These are phyloP conservation scores for Rallus crepitans DNA, from an alignment of 2,797 vertebrate species.

Conservation along the genomic window DNA sequence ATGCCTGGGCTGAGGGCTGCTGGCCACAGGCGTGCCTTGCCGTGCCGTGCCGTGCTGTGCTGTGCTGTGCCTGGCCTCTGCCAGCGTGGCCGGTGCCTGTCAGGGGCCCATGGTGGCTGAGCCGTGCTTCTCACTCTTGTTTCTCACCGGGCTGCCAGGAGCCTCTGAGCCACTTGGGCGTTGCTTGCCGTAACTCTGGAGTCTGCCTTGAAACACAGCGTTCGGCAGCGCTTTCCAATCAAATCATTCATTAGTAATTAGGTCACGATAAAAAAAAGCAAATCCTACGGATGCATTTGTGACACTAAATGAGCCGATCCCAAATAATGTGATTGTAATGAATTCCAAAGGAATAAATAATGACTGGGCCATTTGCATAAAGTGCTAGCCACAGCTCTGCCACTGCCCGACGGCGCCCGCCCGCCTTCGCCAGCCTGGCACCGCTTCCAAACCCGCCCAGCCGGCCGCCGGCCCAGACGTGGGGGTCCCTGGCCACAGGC, in stretches of 20 bases:
- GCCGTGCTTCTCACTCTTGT: fast-evolving
- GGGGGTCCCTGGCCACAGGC: neutral
- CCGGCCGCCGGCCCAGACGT: neutral
- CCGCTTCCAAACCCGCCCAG: neutral
- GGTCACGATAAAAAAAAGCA: slow-evolving; percentile 11
- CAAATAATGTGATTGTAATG: slow-evolving; percentile 33
- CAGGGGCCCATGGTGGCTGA: fast-evolving
- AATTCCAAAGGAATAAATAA: slow-evolving; percentile 58
- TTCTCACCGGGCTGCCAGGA: fast-evolving
- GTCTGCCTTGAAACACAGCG: neutral
- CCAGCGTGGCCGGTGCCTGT: fast-evolving
- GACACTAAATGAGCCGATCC: slow-evolving; percentile 1
- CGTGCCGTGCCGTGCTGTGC: neutral
- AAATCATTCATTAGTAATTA: slow-evolving; percentile 39
- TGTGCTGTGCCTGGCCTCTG: neutral
- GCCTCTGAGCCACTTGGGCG: fast-evolving
- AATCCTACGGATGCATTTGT: neutral
- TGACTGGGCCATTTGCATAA: slow-evolving; percentile 56
- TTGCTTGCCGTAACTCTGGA: fast-evolving
- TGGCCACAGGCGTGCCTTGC: fast-evolving
- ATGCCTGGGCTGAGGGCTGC: neutral
- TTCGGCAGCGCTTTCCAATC: neutral
- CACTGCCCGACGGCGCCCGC: neutral
- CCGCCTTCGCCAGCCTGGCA: slow-evolving; percentile 40
- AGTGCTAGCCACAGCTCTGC: slow-evolving; percentile 53